A percentile compares a stretch with the other conserved stretches of the same genome.
phyloP scores from a whole-genome alignment of 2,113 vertebrate species.

The Kobus ellipsiprymnus region DNA sequence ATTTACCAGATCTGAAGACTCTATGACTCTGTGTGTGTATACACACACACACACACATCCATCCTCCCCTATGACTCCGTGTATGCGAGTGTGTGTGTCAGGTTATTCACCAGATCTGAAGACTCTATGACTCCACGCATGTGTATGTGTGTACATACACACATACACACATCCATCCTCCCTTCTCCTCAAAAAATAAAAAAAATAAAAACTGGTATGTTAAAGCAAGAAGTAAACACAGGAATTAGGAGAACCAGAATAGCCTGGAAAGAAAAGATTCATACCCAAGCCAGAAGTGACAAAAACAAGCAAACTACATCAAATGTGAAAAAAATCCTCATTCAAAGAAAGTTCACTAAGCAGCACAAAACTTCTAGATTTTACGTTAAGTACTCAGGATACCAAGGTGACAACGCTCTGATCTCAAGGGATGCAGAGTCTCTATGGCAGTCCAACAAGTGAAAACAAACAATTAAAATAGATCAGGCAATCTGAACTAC shows the following conservation, averaged over 20 bases:
- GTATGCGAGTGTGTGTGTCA: neutral
- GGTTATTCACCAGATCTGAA: neutral
- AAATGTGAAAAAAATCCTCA: neutral
- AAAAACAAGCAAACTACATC: neutral
- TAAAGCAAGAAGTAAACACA: neutral
- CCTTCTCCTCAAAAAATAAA: neutral
- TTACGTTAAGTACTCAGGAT: neutral
- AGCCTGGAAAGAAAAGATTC: neutral
- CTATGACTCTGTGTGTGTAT: neutral
- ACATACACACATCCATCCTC: neutral
- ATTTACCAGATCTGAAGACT: neutral
- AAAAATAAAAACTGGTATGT: neutral
- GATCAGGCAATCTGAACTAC: neutral
- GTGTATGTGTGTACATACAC: neutral
- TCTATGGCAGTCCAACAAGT: neutral
- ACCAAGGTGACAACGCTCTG: neutral
- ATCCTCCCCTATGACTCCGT: neutral
- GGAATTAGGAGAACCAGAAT: neutral
- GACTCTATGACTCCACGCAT: neutral
- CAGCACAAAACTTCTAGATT: neutral
- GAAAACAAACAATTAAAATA: constrained; percentile 29
- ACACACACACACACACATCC: neutral
- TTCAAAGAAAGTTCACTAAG: neutral
- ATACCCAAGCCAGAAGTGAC: neutral
- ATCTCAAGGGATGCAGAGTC: neutral